These are phyloP conservation scores for Alcedo atthis DNA, from an alignment of 2,797 vertebrate species.

Conservation along the genomic window DNA sequence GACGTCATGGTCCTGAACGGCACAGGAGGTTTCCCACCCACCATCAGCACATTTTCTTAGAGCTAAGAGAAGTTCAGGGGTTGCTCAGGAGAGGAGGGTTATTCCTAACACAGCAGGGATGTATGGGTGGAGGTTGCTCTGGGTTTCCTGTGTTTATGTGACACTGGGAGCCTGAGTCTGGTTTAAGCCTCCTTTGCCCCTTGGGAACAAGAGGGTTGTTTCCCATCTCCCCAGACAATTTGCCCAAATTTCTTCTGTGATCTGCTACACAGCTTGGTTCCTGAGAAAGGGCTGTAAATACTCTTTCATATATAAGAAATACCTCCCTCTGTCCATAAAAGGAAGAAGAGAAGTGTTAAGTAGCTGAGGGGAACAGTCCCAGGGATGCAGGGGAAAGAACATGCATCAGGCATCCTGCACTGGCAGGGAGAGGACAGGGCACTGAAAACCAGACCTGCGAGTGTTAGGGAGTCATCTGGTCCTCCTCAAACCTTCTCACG, in stretches of 20 bases:
- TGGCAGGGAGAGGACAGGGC: background rate
- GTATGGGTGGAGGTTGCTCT: background rate
- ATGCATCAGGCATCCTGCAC: background rate
- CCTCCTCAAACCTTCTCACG: slow-evolving; percentile 69
- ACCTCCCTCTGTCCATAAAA: slow-evolving; percentile 63
- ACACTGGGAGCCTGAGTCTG: background rate
- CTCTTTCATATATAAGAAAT: slow-evolving; percentile 10
- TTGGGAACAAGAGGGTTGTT: background rate
- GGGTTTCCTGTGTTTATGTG: background rate
- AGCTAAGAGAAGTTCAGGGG: background rate
- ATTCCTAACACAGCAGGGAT: background rate
- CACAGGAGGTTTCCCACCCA: background rate
- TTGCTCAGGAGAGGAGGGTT: background rate
- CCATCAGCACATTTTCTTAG: background rate
- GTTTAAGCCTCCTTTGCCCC: background rate
- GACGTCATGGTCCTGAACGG: fast-evolving
- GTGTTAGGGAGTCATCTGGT: slow-evolving; percentile 67
- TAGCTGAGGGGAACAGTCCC: background rate
- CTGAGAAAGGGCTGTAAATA: slow-evolving; percentile 23
- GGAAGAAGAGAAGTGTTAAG: slow-evolving; percentile 41
- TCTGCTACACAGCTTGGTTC: background rate
- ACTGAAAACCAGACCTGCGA: background rate
- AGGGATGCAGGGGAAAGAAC: background rate
- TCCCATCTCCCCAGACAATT: background rate
- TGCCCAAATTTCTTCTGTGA: background rate